These are phyloP conservation scores for Holacanthella duospinosa DNA, from an alignment of 2,888 invertebrate genomes.

Conservation along the genomic window DNA sequence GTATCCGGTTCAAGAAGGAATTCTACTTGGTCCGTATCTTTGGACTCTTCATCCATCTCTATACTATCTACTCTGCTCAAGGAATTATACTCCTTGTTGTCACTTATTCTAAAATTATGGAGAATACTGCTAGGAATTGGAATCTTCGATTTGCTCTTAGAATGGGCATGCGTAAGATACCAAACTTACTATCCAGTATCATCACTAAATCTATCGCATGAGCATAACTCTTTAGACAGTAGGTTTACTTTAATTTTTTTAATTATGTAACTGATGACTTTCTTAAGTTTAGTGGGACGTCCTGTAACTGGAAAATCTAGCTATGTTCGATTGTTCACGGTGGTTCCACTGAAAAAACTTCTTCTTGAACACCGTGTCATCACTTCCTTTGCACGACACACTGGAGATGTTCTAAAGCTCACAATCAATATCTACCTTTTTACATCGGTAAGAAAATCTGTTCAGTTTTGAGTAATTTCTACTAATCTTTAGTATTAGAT, in stretches of 20 bases:
- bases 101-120: neutral
- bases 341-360: neutral
- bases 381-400: neutral
- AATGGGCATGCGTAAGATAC: neutral
- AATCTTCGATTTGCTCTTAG: neutral
- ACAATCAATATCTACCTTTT: neutral
- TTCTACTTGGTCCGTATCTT: neutral
- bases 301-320: too few species aligned
- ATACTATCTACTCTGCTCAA: neutral
- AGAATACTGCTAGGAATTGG: neutral
- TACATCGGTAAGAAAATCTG: neutral
- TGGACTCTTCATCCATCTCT: conserved; percentile 2
- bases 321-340: too few species aligned
- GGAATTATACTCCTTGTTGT: neutral
- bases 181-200: too few species aligned
- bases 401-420: neutral
- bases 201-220: too few species aligned
- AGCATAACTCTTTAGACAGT: too few species aligned
- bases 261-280: too few species aligned
- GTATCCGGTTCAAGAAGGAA: neutral
- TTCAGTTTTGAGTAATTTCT: too few species aligned
- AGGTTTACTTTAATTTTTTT: too few species aligned
- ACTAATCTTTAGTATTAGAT: too few species aligned
- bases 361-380: neutral
- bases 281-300: too few species aligned